Evolutionary conservation across 2,113 vertebrate genomes (phyloP), one percentile per base, ranked within the genome.

Genomic region (Thinocorus orbignyianus): DNA sequence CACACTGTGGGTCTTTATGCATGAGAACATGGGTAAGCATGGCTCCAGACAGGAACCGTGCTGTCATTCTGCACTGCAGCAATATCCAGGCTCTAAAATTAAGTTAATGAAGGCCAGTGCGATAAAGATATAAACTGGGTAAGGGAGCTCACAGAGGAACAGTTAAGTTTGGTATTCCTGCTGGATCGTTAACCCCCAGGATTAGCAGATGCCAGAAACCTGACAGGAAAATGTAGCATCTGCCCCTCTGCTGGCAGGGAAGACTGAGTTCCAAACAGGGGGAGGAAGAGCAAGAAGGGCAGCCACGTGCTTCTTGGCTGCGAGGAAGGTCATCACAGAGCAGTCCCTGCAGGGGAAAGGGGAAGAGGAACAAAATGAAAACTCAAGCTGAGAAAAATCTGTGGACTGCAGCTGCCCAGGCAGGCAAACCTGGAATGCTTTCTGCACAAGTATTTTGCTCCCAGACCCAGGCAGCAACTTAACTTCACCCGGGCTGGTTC

Each of bases 21-120:
- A 11, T 0, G 0, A 61, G 23, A 76, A 39, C 39, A 2, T 22
- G 52, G 62, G 18, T 64, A 39, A 65, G 37, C 0, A 1, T 26
- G 46, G 79, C 74, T 77, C 15, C 77, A 58, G 88, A 80, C 82
- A 62, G 54, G 69, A 86, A 26, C 65, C 26, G 70, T 52, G 86
- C 71, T 31, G 31, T 35, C 17, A 6, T 55, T 69, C 81, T 0
- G 4, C 62, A 41, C 83, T 70, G 71, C 60, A 15, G 68, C 1
- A 0, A 70, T 41, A 70, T 20, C n/a, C 49, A 58, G 42, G 51
- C 62, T 86, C 41, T 73, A 9, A 81, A 58, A 54, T 26, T 9
- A 25, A 87, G 13, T 60, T 64, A 70, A 9, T 81, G 60, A 65
- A 55, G n/a, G 49, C 28, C 64, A 33, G 6, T 4, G 41, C 11